Percentiles rank a stretch among this genome's conserved stretches.
phyloP scores from a whole-genome alignment of 2,888 invertebrate genomes.

The Microctonus brassicae region DNA sequence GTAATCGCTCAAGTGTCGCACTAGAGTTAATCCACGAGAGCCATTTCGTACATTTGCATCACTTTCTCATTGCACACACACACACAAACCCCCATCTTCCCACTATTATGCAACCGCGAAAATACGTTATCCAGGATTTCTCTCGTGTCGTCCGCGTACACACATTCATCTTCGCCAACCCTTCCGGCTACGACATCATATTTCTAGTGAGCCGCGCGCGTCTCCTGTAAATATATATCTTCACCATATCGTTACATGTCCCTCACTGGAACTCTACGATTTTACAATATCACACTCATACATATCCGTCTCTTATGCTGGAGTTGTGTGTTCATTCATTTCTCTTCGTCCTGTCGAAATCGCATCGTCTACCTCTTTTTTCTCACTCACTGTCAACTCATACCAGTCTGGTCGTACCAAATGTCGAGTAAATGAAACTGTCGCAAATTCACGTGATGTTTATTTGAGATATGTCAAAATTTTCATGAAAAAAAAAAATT shows the following conservation, averaged over 20 bases:
- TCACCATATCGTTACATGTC: constrained; percentile 10
- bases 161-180: constrained; percentile 43
- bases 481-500: neutral
- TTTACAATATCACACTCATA: neutral
- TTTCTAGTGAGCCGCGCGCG: constrained; percentile 38
- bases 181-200: constrained; percentile 45
- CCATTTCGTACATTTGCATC: neutral
- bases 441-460: constrained; percentile 15
- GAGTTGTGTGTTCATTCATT: neutral
- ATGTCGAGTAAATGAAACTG: constrained; percentile 15
- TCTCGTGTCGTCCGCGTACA: constrained; percentile 50
- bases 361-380: neutral
- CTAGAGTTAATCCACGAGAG: constrained; percentile 8
- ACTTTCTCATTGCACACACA: neutral
- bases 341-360: constrained; percentile 11
- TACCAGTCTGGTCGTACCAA: neutral
- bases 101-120: constrained; percentile 43
- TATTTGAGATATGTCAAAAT: constrained; percentile 9
- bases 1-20: neutral
- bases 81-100: neutral
- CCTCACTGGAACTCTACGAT: neutral
- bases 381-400: constrained; percentile 8
- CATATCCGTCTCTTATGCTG: neutral
- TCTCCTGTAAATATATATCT: constrained; percentile 22
- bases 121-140: constrained; percentile 53